Evolutionary conservation across 2,797 vertebrate species (phyloP), one percentile per base, ranked within the genome.

Genomic region (Poecilia wingei): DNA sequence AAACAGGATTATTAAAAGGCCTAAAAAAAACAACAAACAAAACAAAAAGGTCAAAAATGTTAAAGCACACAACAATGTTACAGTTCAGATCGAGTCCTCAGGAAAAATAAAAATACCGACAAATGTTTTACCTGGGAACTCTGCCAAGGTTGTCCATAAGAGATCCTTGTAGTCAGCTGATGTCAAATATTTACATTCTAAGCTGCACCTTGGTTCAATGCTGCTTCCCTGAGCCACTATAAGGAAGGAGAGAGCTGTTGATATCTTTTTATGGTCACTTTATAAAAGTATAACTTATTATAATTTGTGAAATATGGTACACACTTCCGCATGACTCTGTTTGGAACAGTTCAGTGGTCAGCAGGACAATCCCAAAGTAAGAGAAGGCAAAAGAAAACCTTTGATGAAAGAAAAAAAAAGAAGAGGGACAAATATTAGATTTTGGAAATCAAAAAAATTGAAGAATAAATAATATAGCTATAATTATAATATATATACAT

Each of bases 321-420:
- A 95, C 87, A 98, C 98, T 89, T 66, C 92, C 94, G 88, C 97
- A 98, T 59, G 94, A 84, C 6, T 97, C 96, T 6, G 94, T 94
- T 90, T 98, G 97, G 87, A 98, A 97, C 77, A 99, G 92, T 91
- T 97, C 97, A 1, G 97, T 98, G 51, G 98, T 98, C 91, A 99
- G 89, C 79, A 99, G 94, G 82, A 98, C 94, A 76, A 99, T 93
- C 25, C 98, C 98, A 0, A 97, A 98, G 83, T 99, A 99, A 53
- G 94, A 96, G 89, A 98, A 98, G 0, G 97, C 96, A 83, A 95
- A 96, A 81, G 95, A 95, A 95, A 98, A 98, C 97, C 98, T 98
- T 93, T 47, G 71, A 82, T 59, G 64, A 74, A 86, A 87, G 83
- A 20, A 81, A 89, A 73, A 8, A 39, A 49, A 28, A 14, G 3